phyloP scores from a whole-genome alignment of 2,888 invertebrate genomes.

The Lapara coniferarum region DNA sequence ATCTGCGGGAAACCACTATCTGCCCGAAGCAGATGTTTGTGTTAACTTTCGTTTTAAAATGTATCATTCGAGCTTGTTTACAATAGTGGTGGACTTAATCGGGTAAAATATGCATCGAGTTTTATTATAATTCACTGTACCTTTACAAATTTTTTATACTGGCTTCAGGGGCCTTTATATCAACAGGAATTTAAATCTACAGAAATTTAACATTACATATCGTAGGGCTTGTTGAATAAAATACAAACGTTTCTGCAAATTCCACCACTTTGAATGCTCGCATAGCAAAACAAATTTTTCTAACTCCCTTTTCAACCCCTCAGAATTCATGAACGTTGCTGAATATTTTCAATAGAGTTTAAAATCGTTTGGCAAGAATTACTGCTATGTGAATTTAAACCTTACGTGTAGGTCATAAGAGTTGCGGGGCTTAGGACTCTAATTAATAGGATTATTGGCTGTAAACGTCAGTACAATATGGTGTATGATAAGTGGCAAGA shows the following conservation, averaged over 20 bases:
- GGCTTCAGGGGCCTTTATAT: too few relatives aligned
- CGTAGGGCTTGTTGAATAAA: background rate
- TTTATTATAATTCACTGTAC: too few relatives aligned
- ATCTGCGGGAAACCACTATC: background rate
- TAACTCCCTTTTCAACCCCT: background rate
- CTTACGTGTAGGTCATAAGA: conserved; percentile 41
- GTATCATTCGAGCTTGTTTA: too few relatives aligned
- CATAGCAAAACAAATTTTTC: conserved; percentile 16
- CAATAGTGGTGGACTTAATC: too few relatives aligned
- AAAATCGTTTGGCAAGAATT: background rate
- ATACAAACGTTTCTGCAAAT: background rate
- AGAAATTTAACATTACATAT: background rate
- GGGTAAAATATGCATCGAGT: too few relatives aligned
- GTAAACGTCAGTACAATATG: conserved; percentile 69
- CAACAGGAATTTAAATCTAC: background rate
- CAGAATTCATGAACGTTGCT: conserved; percentile 5
- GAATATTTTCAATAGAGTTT: conserved; percentile 7
- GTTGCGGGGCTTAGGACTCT: conserved; percentile 30
- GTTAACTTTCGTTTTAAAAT: background rate
- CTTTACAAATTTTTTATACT: too few relatives aligned
- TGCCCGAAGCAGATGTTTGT: conserved; percentile 25
- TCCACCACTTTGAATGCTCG: conserved; percentile 22
- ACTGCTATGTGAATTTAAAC: conserved; percentile 36
- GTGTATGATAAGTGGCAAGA: conserved; percentile 67
- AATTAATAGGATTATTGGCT: conserved; percentile 38